These are phyloP conservation scores for Bombus pascuorum DNA, from an alignment of 1,140 invertebrate genomes.

Conservation along the genomic window DNA sequence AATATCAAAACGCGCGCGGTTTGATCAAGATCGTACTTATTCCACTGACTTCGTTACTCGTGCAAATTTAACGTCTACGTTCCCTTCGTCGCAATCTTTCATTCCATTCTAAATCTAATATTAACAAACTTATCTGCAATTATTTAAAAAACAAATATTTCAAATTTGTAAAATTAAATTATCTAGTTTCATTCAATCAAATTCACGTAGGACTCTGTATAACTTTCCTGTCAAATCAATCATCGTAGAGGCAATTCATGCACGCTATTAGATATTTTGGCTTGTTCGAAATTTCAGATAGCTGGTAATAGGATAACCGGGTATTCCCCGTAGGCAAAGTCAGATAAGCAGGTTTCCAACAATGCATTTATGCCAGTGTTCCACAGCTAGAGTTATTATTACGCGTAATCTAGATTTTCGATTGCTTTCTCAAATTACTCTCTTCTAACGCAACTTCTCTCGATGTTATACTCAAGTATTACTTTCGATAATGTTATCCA, in stretches of 20 bases:
- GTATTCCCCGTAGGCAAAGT: slow-evolving; percentile 33
- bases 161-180: too few relatives aligned
- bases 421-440: background rate
- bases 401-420: slow-evolving; percentile 38
- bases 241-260: background rate
- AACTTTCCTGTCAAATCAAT: background rate
- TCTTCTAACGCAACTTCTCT: background rate
- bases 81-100: too few relatives aligned
- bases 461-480: background rate
- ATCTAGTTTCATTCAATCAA: background rate
- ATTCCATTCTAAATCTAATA: too few relatives aligned
- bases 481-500: background rate
- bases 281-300: slow-evolving; percentile 41
- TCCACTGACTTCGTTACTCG: background rate
- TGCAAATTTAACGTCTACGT: background rate
- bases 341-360: slow-evolving; percentile 56
- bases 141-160: too few relatives aligned
- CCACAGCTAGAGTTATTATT: slow-evolving; percentile 34
- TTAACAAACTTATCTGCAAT: too few relatives aligned
- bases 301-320: slow-evolving; percentile 48
- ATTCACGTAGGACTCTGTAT: too few relatives aligned
- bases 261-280: slow-evolving; percentile 31
- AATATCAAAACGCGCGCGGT: background rate
- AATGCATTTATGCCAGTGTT: slow-evolving; percentile 38
- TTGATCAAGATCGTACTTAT: background rate